Evolutionary conservation across 2,797 vertebrate genomes (phyloP).

Genomic region (Acomys russatus): DNA sequence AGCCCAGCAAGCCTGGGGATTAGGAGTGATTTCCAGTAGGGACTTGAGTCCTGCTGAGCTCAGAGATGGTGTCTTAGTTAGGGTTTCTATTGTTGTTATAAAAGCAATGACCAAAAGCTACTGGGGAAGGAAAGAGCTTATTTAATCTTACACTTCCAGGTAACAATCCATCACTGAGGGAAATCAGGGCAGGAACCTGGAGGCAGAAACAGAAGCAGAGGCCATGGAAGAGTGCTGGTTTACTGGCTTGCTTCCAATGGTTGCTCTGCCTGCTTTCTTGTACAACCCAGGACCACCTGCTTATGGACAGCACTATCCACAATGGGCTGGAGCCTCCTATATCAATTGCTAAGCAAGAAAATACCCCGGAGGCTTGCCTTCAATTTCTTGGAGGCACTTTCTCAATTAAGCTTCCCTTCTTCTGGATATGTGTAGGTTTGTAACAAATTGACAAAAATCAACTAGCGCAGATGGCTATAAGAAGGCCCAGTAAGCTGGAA

Average conservation of each 20-base stretch:
- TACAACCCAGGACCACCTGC: not conserved
- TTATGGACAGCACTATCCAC: not conserved
- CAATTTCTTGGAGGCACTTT: not conserved
- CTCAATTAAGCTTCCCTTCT: not conserved
- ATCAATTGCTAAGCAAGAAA: not conserved
- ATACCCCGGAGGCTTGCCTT: not conserved
- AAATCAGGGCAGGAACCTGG: not conserved
- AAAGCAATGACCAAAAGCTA: not conserved
- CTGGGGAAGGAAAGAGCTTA: not conserved
- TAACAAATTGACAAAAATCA: not conserved
- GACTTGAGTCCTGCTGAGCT: not conserved
- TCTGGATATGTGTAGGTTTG: not conserved
- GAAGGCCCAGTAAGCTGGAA: not conserved
- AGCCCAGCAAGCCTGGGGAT: not conserved
- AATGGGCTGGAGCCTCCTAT: not conserved
- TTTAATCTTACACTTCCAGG: not conserved
- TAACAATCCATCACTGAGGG: not conserved
- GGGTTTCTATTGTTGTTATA: not conserved
- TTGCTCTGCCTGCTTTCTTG: not conserved
- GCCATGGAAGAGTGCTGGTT: not conserved
- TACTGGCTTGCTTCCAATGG: not conserved
- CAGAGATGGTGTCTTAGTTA: not conserved
- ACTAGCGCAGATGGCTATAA: too few relatives aligned
- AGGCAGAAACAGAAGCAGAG: not conserved
- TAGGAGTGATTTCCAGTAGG: not conserved